A percentile compares a stretch with the other conserved stretches of the same genome.
Evolutionary conservation across 2,113 vertebrate species (phyloP).

Genomic region (Zootoca vivipara): DNA sequence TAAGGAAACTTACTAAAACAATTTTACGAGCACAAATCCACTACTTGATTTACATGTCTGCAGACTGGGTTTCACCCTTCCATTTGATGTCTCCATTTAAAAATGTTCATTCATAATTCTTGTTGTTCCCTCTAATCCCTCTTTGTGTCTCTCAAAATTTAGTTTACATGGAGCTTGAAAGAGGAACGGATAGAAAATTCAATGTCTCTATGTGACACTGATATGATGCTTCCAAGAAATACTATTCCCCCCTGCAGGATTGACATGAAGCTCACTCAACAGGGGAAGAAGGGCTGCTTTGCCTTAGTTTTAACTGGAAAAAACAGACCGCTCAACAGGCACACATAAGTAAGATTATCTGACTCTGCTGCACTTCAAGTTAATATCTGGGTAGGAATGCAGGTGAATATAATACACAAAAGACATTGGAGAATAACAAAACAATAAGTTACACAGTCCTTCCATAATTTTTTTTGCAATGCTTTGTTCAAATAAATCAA

Average conservation of each 20-base stretch:
- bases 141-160: slow-evolving; percentile 35
- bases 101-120: slow-evolving; percentile 37
- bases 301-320: slow-evolving; percentile 9
- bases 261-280: slow-evolving; percentile 21
- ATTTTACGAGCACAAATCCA: neutral
- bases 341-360: neutral
- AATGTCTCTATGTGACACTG: slow-evolving; percentile 19
- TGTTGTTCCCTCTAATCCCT: slow-evolving; percentile 39
- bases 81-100: slow-evolving; percentile 14
- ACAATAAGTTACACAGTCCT: neutral
- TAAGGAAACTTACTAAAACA: neutral
- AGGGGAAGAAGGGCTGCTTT: slow-evolving; percentile 15
- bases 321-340: neutral
- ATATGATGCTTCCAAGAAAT: slow-evolving; percentile 9
- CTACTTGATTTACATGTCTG: neutral
- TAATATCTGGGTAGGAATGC: neutral
- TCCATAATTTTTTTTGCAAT: no score
- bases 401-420: slow-evolving; percentile 11
- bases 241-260: slow-evolving; percentile 21
- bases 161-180: slow-evolving; percentile 33
- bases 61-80: slow-evolving; percentile 1
- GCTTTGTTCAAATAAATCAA: neutral
- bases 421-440: neutral
- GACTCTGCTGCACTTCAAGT: neutral
- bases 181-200: slow-evolving; percentile 42